A percentile compares a stretch with the other conserved stretches of the same genome.
These are phyloP conservation scores for Bembecia ichneumoniformis DNA, from an alignment of 2,888 invertebrate genomes.

Conservation along the genomic window DNA sequence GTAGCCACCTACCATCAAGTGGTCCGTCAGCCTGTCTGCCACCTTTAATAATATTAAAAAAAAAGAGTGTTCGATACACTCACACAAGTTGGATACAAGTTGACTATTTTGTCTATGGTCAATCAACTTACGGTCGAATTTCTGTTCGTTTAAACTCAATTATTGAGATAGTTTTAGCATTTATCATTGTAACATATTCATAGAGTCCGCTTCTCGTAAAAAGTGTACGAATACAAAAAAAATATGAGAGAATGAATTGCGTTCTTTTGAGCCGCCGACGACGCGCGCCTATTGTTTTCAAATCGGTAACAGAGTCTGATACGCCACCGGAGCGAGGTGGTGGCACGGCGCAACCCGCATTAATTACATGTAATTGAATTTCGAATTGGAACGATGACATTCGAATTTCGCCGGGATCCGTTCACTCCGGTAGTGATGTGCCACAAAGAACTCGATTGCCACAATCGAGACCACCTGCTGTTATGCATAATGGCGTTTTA, in stretches of 20 bases:
- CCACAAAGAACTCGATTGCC: constrained; percentile 59
- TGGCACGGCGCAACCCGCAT: constrained; percentile 39
- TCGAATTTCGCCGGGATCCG: constrained; percentile 68
- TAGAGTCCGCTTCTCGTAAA: constrained; percentile 26
- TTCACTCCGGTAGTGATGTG: constrained; percentile 58
- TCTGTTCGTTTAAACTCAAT: too few species aligned
- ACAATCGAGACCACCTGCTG: constrained; percentile 61
- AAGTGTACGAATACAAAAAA: constrained; percentile 21
- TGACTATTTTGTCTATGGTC: too few species aligned
- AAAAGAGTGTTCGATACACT: too few species aligned
- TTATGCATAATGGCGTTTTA: constrained; percentile 56
- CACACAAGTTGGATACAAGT: too few species aligned
- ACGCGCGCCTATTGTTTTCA: constrained; percentile 52
- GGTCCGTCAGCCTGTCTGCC: too few species aligned
- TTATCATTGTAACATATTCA: constrained; percentile 27
- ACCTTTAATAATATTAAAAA: too few species aligned
- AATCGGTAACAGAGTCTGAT: constrained; percentile 54
- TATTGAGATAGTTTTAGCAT: constrained; percentile 9
- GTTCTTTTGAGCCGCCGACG: constrained; percentile 52
- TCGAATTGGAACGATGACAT: constrained; percentile 78
- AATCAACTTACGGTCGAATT: too few species aligned
- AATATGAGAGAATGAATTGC: constrained; percentile 37
- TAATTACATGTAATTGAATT: constrained; percentile 77
- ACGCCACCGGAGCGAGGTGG: constrained; percentile 42
- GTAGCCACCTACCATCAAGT: too few species aligned